Evolutionary conservation across 1,140 invertebrate genomes (phyloP).

Genomic region (Zaprionus tsacasi): DNA sequence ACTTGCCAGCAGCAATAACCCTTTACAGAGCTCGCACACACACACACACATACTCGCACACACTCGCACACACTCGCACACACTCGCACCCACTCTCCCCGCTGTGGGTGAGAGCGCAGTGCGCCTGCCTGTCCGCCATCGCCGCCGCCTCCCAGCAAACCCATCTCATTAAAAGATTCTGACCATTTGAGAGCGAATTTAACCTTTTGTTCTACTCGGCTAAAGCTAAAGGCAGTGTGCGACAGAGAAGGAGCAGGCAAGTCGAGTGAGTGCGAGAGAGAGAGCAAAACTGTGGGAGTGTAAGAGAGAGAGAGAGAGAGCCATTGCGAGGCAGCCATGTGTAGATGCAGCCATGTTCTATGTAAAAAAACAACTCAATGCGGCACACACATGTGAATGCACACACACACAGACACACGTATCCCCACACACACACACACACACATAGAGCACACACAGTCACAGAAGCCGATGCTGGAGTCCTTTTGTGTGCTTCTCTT

Average conservation of each 20-base stretch:
- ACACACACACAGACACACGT: slow-evolving; percentile 26
- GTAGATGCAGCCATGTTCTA: slow-evolving; percentile 34
- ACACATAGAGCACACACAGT: not conserved
- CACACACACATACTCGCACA: slow-evolving; percentile 32
- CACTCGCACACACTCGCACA: slow-evolving; percentile 14
- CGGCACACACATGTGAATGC: slow-evolving; percentile 21
- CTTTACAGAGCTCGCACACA: slow-evolving; percentile 51
- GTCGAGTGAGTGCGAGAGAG: not conserved
- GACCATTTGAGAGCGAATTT: slow-evolving; percentile 81
- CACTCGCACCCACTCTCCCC: slow-evolving; percentile 64
- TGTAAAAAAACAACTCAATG: slow-evolving; percentile 27
- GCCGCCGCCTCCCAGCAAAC: slow-evolving; percentile 35
- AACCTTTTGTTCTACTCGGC: slow-evolving; percentile 71
- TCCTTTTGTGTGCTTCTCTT: slow-evolving; percentile 48
- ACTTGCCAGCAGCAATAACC: slow-evolving; percentile 76
- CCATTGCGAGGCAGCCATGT: slow-evolving; percentile 40
- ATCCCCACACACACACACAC: slow-evolving; percentile 9
- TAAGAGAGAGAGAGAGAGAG: slow-evolving; percentile 3
- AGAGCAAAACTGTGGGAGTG: slow-evolving; percentile 11
- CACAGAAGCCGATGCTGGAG: slow-evolving; percentile 31
- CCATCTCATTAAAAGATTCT: slow-evolving; percentile 75
- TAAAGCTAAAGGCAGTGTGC: slow-evolving; percentile 14
- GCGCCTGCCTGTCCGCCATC: slow-evolving; percentile 77
- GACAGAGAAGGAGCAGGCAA: slow-evolving; percentile 23
- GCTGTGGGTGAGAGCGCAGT: slow-evolving; percentile 44